phyloP scores from a whole-genome alignment of 1,140 invertebrate genomes.

The Aleiodes sp. region DNA sequence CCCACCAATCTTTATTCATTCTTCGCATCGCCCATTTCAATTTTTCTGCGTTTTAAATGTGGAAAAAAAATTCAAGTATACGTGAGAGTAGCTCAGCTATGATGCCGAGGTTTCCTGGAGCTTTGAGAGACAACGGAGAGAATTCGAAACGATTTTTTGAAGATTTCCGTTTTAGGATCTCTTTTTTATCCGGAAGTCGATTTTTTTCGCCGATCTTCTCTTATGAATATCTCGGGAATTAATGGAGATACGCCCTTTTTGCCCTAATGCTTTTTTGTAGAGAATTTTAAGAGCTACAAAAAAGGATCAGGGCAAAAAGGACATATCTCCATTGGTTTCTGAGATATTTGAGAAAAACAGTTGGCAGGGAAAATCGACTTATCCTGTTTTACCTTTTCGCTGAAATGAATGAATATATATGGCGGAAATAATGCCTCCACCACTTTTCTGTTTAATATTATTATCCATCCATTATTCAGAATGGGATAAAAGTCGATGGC shows the following conservation, averaged over 20 bases:
- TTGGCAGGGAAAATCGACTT: no score
- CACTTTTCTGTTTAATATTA: conserved; percentile 49
- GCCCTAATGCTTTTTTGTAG: no score
- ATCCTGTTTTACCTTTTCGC: no score
- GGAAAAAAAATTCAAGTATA: background rate
- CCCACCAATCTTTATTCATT: conserved; percentile 63
- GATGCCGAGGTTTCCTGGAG: background rate
- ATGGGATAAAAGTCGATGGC: conserved; percentile 19
- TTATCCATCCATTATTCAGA: conserved; percentile 53
- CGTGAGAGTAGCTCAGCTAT: background rate
- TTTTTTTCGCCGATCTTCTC: no score
- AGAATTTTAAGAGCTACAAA: no score
- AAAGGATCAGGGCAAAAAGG: no score
- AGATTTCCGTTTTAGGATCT: no score
- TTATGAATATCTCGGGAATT: no score
- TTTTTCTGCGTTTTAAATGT: conserved; percentile 63
- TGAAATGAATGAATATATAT: conserved; percentile 13
- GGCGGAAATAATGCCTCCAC: conserved; percentile 44
- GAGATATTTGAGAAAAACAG: no score
- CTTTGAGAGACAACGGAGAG: conserved; percentile 34
- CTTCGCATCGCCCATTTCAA: conserved; percentile 62
- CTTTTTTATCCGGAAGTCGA: no score
- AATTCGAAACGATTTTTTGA: conserved; percentile 43
- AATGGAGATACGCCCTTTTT: no score
- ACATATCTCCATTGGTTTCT: no score